Percentiles rank a stretch among this genome's conserved stretches.
Evolutionary conservation across 1,140 invertebrate species (phyloP).

Genomic region (Papilio glaucus): DNA sequence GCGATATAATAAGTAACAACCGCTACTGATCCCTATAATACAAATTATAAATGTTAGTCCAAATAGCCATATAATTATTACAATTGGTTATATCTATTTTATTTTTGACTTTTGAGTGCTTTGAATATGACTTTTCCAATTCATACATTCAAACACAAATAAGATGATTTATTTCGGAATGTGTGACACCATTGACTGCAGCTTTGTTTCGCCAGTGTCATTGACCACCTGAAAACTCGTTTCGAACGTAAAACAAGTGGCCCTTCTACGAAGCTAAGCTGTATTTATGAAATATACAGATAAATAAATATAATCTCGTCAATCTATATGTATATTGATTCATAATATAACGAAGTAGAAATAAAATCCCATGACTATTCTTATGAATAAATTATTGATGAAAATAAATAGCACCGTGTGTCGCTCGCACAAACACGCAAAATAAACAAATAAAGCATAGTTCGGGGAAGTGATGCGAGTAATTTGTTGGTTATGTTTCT

Average conservation of each 20-base stretch:
- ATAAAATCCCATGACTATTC: background rate
- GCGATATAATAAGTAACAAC: no score
- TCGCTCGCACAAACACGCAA: background rate
- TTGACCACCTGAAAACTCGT: background rate
- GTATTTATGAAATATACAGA: background rate
- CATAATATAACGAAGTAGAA: no score
- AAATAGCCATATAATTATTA: no score
- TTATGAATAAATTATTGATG: background rate
- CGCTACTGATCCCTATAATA: no score
- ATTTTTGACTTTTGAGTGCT: no score
- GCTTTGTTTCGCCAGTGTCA: constrained; percentile 1
- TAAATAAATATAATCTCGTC: background rate
- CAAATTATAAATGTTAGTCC: no score
- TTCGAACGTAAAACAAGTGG: constrained; percentile 16
- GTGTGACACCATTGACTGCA: constrained; percentile 4
- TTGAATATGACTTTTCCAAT: no score
- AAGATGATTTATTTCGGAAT: background rate
- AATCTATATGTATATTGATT: background rate
- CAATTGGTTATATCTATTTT: no score
- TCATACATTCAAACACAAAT: background rate
- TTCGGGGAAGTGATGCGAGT: background rate
- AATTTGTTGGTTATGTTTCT: background rate
- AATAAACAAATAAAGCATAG: constrained; percentile 11
- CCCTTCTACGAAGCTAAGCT: constrained; percentile 1
- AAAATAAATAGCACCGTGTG: background rate